These are phyloP conservation scores for Proterorhinus semilunaris DNA, from an alignment of 2,113 vertebrate species.

Conservation along the genomic window DNA sequence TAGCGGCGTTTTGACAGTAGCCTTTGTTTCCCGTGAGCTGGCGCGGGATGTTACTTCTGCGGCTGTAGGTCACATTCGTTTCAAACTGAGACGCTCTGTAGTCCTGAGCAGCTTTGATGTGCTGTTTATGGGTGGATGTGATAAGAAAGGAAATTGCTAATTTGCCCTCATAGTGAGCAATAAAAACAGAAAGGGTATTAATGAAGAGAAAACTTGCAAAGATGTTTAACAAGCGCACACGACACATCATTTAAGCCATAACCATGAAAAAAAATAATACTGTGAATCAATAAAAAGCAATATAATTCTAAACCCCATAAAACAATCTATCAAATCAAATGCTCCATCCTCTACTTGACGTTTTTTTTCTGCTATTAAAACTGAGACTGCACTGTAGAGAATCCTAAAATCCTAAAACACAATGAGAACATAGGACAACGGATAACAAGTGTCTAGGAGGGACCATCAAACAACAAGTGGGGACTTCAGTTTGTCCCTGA, in stretches of 20 bases:
- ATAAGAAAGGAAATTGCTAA: constrained; percentile 51
- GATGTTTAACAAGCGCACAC: background rate
- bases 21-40: constrained; percentile 55
- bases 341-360: background rate
- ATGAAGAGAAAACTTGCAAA: constrained; percentile 10
- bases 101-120: constrained; percentile 34
- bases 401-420: constrained; percentile 64
- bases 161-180: constrained; percentile 45
- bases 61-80: constrained; percentile 59
- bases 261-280: background rate
- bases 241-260: background rate
- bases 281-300: constrained; percentile 54
- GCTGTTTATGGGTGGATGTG: constrained; percentile 41
- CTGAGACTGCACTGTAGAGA: constrained; percentile 50
- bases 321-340: background rate
- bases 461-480: constrained; percentile 44
- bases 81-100: constrained; percentile 32
- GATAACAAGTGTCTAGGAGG: constrained; percentile 26
- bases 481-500: constrained; percentile 29
- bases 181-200: constrained; percentile 39
- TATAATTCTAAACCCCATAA: background rate
- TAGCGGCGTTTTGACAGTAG: constrained; percentile 51
- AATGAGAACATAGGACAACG: constrained; percentile 30
- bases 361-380: background rate
- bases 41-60: constrained; percentile 37